Conservation (phyloP, 2,113 vertebrate species). For the Dromiciops gliroides region DNA sequence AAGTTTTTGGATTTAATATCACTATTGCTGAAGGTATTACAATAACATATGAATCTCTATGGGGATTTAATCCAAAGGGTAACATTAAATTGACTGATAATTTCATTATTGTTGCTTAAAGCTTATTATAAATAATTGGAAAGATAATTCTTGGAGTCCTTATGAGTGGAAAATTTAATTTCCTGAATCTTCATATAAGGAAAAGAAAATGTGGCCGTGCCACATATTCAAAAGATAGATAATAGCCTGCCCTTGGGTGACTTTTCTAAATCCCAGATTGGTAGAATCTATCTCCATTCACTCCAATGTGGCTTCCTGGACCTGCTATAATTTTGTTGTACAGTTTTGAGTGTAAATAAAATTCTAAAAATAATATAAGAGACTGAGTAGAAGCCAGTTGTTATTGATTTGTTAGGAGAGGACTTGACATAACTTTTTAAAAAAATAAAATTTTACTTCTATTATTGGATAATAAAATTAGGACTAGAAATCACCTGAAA, state of each 20-base stretch:
- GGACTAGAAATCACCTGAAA: neutral
- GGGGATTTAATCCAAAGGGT: neutral
- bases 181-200: neutral
- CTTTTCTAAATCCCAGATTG: neutral
- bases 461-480: neutral
- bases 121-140: conserved; percentile 15
- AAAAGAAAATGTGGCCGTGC: neutral
- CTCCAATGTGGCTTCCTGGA: neutral
- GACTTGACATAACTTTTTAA: neutral
- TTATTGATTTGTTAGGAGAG: neutral
- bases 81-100: neutral
- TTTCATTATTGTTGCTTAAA: conserved; percentile 45
- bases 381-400: neutral
- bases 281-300: neutral
- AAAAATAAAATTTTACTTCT: neutral
- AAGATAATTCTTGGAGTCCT: conserved; percentile 30
- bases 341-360: conserved; percentile 26
- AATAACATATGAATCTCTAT: neutral
- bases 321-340: neutral
- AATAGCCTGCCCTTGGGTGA: neutral
- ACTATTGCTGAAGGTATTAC: neutral
- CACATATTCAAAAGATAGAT: neutral
- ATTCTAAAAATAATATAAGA: neutral
- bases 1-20: neutral
- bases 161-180: conserved; percentile 3